Evolutionary conservation across 2,888 invertebrate genomes (phyloP), one percentile per base, ranked within the genome.

Genomic region (Tinea semifulvella): DNA sequence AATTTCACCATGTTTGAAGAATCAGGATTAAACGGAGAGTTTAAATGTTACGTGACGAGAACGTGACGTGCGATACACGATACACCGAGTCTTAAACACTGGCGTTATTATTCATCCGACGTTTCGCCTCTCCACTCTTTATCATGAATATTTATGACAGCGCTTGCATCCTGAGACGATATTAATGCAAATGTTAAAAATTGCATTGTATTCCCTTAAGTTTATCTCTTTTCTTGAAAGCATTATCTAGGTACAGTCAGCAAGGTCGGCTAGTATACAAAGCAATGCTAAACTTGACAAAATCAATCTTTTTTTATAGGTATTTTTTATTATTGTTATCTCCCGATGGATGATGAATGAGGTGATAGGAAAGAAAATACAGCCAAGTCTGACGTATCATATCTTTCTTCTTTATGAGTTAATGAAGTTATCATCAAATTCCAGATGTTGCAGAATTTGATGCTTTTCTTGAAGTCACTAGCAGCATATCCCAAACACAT

Each of bases 111-210:
- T 40, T 40, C 40, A 40, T 40, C 40, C 22, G 13, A 22, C 40
- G 40, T 40, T n/a, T 22, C 40, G 17, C 11, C 40, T 18, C n/a
- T 22, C 19, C 38, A 22, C 13, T 13, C 40, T 40, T 22, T 40
- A 40, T 40, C 40, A 40, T 40, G 40, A 20, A 40, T 40, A 40
- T 40, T 40, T 40, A 40, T 40, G 22, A n/a, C 40, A 14, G 13
- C 11, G 17, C 40, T 40, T 40, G 40, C 40, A 40, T 40, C 22
- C 22, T 40, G 20, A 40, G 40, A 40, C 17, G 18, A n/a, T 40
- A 40, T 40, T 40, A 40, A 22, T 40, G 40, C 40, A 40, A 40
- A 40, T 40, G 22, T 22, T 40, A 40, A 40, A 40, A 40, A 40
- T 40, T 36, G 36, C 36, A 36, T 22, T 36, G 36, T 18, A 36